Base-by-base conservation (phyloP, 2,797 vertebrate genomes). In the Anabas testudineus region DNA sequence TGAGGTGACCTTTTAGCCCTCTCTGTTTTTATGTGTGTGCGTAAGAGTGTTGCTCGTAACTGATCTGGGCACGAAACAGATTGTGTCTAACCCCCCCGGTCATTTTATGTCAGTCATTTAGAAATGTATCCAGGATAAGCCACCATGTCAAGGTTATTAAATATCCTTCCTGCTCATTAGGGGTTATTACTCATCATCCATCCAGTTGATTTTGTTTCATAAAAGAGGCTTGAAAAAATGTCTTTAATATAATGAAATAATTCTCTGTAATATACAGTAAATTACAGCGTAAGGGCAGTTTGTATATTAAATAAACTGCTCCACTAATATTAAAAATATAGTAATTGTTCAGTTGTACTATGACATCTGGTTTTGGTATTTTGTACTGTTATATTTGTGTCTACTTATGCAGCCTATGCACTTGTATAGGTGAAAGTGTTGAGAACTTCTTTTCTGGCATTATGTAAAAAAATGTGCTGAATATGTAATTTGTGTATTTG, bases 91-190 rank as follows among this genome's bases (percentile, higher is more conserved):
- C 82, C 36, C 24, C 24, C 13, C 13, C 62, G 48, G 19, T 58
- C 13, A 0, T 80, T 71, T 46, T 28, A 79, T 75, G 49, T 58
- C 47, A 36, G 45, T 51, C 65, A 61, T 49, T 64, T 39, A 58
- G 57, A 64, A 64, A 58, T 58, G 2, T 64, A n/a, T 81, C 30
- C 48, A 52, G 55, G 18, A 62, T 32, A 57, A 45, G 28, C 9
- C 45, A 55, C 26, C 14, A 26, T 71, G 79, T 74, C 72, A 81
- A 81, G 73, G 72, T 81, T 45, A 70, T 61, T 58, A 55, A 67
- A 64, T 26, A 13, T 59, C 53, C 18, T 36, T 57, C 1, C 49
- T 41, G 47, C 64, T 57, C 19, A 1, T 55, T 28, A n/a, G 4
- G 30, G 54, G 34, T 9, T 58, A 22, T 61, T 21, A n/a, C 67